phyloP scores from a whole-genome alignment of 2,797 vertebrate species.

The Dallia pectoralis region DNA sequence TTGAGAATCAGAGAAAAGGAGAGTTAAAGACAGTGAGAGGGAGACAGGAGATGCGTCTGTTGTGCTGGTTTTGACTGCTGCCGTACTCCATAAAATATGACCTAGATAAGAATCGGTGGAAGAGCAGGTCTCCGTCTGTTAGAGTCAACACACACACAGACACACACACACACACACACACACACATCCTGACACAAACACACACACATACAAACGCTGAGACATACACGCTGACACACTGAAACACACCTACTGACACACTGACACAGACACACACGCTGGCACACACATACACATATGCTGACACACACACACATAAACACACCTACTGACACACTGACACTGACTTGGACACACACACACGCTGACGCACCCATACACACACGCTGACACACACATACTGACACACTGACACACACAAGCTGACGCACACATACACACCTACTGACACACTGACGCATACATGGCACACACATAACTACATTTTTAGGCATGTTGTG shows the following conservation, averaged over 20 bases:
- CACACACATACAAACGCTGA: neutral
- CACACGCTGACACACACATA: neutral
- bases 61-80: conserved; percentile 4
- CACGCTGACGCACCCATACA: neutral
- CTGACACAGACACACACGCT: neutral
- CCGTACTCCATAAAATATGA: neutral
- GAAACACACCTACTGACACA: neutral
- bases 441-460: neutral
- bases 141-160: conserved; percentile 1
- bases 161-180: neutral
- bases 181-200: neutral
- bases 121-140: conserved; percentile 4
- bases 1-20: neutral
- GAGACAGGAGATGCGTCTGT: neutral
- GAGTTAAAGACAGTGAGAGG: neutral
- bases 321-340: neutral
- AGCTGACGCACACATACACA: neutral
- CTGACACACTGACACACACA: neutral
- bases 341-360: neutral
- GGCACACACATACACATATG: neutral
- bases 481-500: neutral
- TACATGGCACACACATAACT: neutral
- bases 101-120: conserved; percentile 5
- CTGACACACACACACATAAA: neutral
- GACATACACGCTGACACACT: neutral